Evolutionary conservation across 2,888 invertebrate genomes (phyloP).

Genomic region (Magallana nippona): DNA sequence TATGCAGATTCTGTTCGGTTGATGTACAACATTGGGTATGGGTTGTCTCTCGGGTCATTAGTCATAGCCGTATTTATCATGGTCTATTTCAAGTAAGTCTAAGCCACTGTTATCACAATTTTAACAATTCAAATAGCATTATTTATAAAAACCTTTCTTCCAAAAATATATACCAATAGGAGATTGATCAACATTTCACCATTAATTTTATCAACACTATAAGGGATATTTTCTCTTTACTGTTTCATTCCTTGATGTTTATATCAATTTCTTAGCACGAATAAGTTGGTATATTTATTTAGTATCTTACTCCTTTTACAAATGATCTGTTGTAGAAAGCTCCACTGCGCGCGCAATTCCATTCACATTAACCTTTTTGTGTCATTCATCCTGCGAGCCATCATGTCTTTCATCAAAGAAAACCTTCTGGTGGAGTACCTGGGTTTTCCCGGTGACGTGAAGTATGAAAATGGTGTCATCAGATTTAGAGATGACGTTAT

Average conservation of each 20-base stretch:
- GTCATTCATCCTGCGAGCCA: slow-evolving; percentile 85
- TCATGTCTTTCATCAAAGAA: slow-evolving; percentile 84
- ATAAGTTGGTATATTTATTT: too few relatives aligned
- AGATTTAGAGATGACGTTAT: slow-evolving; percentile 65
- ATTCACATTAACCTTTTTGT: slow-evolving; percentile 87
- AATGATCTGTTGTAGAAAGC: slow-evolving; percentile 81
- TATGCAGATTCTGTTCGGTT: slow-evolving; percentile 31
- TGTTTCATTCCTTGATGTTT: too few relatives aligned
- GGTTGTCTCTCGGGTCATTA: slow-evolving; percentile 46
- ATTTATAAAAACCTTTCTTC: too few relatives aligned
- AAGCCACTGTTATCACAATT: too few relatives aligned
- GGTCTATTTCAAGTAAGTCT: slow-evolving; percentile 38
- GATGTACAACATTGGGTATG: slow-evolving; percentile 50
- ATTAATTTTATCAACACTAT: too few relatives aligned
- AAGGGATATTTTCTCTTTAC: too few relatives aligned
- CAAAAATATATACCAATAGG: too few relatives aligned
- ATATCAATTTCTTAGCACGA: too few relatives aligned
- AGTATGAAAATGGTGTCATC: slow-evolving; percentile 53
- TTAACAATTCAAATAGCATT: too few relatives aligned
- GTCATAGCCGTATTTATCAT: slow-evolving; percentile 46
- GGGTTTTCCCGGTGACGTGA: slow-evolving; percentile 70
- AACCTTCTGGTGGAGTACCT: slow-evolving; percentile 81
- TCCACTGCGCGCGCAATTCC: slow-evolving; percentile 86
- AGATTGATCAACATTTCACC: too few relatives aligned
- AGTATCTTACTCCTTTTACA: too few relatives aligned